Percentiles rank a stretch among this genome's conserved stretches.
These are phyloP conservation scores for Ambastaia sidthimunki DNA, from an alignment of 2,797 vertebrate species.

Conservation along the genomic window DNA sequence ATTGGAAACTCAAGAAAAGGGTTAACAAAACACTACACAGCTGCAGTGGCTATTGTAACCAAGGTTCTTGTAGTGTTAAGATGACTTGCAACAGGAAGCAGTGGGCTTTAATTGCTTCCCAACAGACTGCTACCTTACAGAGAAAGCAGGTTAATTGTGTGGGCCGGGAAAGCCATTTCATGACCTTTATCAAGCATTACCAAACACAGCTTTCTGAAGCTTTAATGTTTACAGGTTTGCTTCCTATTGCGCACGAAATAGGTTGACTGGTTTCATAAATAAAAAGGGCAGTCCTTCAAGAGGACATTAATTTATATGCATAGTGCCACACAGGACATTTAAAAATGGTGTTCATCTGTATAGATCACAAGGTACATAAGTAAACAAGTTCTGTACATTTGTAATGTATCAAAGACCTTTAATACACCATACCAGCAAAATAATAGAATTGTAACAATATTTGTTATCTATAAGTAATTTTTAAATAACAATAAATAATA, in stretches of 20 bases:
- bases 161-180: conserved; percentile 62
- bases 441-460: background rate
- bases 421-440: background rate
- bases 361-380: background rate
- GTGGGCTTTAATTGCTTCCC: conserved; percentile 76
- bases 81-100: conserved; percentile 61
- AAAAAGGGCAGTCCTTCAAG: conserved; percentile 6
- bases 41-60: conserved; percentile 42
- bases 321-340: background rate
- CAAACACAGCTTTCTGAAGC: conserved; percentile 53
- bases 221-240: conserved; percentile 53
- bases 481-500: too few relatives aligned
- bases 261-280: conserved; percentile 34
- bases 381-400: background rate
- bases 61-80: conserved; percentile 62
- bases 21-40: conserved; percentile 53
- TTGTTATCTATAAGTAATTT: too few relatives aligned
- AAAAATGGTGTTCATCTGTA: background rate
- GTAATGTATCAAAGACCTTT: background rate
- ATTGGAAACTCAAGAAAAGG: conserved; percentile 45
- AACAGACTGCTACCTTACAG: conserved; percentile 68
- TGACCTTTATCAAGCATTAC: conserved; percentile 66
- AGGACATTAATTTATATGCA: conserved; percentile 22
- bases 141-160: conserved; percentile 76
- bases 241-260: conserved; percentile 34